Evolutionary conservation across 2,797 vertebrate species (phyloP).

Genomic region (Aotus griseimembra): DNA sequence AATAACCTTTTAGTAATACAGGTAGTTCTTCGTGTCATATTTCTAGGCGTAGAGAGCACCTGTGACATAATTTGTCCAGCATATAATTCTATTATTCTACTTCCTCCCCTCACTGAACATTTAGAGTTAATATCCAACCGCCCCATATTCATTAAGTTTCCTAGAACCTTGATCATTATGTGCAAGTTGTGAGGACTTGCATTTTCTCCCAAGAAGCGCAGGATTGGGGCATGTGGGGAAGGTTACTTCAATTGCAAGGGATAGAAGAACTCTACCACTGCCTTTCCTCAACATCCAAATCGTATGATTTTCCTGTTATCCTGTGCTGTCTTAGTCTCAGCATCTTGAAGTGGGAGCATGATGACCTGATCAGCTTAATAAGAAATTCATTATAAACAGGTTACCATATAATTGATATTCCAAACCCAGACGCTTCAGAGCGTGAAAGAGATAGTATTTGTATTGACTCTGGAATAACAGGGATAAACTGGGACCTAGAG

Average conservation of each 20-base stretch:
- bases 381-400: not conserved
- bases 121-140: not conserved
- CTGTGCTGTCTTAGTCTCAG: not conserved
- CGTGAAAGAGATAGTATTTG: not conserved
- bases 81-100: not conserved
- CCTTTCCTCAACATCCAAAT: not conserved
- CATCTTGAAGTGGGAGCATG: not conserved
- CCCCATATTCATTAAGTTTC: not conserved
- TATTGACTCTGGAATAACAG: not conserved
- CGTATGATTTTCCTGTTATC: not conserved
- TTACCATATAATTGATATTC: not conserved
- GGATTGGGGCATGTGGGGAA: not conserved
- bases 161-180: not conserved
- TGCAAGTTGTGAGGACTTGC: not conserved
- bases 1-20: not conserved
- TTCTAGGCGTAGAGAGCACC: not conserved
- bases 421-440: not conserved
- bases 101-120: not conserved
- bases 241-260: not conserved
- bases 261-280: not conserved
- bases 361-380: not conserved
- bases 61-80: not conserved
- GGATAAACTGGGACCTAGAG: not conserved
- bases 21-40: not conserved
- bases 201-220: not conserved